Percentiles rank a stretch among this genome's conserved stretches.
Conservation (phyloP, 2,113 vertebrate species). For the Orycteropus afer region DNA sequence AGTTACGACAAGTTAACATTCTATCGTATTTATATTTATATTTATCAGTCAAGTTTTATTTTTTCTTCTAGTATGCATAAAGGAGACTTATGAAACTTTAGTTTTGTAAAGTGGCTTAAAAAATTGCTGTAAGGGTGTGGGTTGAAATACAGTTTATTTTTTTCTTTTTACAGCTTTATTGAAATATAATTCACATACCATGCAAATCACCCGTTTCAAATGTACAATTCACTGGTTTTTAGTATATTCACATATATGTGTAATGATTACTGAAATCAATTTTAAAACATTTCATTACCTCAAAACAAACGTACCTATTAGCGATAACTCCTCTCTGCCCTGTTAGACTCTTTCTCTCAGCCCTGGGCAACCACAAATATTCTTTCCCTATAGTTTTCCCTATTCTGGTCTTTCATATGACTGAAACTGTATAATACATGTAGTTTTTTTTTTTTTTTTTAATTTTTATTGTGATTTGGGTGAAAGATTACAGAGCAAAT, state of each 20-base stretch:
- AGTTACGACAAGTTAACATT: not conserved
- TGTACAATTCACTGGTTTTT: not conserved
- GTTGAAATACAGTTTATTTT: not conserved
- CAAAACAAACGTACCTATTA: not conserved
- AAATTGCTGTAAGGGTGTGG: not conserved
- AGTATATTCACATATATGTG: not conserved
- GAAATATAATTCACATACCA: not conserved
- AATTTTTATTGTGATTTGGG: no score
- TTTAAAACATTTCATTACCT: not conserved
- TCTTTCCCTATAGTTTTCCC: not conserved
- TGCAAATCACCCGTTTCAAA: not conserved
- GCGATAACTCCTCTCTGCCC: not conserved
- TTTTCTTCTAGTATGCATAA: conserved; percentile 19
- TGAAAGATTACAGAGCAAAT: no score
- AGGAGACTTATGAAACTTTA: conserved; percentile 20
- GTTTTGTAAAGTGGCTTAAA: conserved; percentile 47
- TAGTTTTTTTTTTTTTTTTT: no score
- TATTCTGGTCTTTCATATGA: not conserved
- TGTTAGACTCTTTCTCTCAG: not conserved
- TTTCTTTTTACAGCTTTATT: not conserved
- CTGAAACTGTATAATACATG: not conserved
- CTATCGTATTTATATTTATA: not conserved
- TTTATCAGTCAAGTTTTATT: not conserved
- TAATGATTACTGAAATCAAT: not conserved
- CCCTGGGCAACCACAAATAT: not conserved